Evolutionary conservation across 2,888 invertebrate species (phyloP).

Genomic region (Phalangium opilio): DNA sequence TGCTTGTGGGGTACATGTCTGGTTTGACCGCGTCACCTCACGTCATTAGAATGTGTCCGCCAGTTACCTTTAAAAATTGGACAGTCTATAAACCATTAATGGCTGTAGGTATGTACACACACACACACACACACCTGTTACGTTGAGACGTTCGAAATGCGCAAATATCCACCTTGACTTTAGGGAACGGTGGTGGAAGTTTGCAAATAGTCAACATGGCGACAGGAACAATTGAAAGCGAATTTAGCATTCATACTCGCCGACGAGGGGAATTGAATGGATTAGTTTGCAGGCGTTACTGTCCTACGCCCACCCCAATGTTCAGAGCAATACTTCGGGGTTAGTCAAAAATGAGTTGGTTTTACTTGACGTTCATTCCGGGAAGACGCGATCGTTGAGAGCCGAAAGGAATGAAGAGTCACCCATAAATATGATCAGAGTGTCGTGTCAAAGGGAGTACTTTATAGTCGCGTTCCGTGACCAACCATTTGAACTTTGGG

Average conservation of each 20-base stretch:
- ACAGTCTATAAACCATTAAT: constrained; percentile 36
- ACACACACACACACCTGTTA: too few species aligned
- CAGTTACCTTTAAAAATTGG: constrained; percentile 39
- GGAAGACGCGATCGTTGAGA: constrained; percentile 26
- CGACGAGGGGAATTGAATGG: constrained; percentile 39
- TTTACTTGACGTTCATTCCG: constrained; percentile 38
- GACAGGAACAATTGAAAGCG: constrained; percentile 38
- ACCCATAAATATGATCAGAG: constrained; percentile 38
- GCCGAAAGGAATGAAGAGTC: constrained; percentile 34
- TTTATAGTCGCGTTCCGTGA: constrained; percentile 40
- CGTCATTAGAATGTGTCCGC: constrained; percentile 40
- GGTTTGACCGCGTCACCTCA: constrained; percentile 34
- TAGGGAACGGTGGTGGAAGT: constrained; percentile 18
- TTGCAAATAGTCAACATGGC: constrained; percentile 38
- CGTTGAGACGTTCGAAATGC: neutral
- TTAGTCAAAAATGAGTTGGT: constrained; percentile 39
- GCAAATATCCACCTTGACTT: constrained; percentile 20
- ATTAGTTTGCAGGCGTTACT: constrained; percentile 30
- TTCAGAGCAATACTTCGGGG: constrained; percentile 23
- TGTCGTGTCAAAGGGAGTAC: constrained; percentile 40
- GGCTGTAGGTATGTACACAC: constrained; percentile 37
- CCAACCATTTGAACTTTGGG: constrained; percentile 43
- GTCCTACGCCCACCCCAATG: constrained; percentile 28
- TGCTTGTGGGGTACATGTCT: constrained; percentile 36
- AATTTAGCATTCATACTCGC: constrained; percentile 40